Evolutionary conservation across 2,113 vertebrate genomes (phyloP).

Genomic region (Lonchura striata): DNA sequence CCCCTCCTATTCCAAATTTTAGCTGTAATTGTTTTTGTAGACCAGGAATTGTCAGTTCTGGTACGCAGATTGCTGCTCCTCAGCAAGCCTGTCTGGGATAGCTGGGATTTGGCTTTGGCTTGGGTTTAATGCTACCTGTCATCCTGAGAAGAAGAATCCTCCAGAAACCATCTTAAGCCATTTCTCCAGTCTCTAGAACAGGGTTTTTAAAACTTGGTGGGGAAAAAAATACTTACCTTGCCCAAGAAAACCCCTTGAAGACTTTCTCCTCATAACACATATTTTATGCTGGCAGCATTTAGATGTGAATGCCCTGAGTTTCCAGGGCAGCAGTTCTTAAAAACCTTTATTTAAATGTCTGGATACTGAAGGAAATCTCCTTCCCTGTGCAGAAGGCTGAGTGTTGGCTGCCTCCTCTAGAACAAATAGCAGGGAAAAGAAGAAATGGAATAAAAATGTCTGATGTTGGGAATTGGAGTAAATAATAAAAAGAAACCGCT

Average conservation of each 20-base stretch:
- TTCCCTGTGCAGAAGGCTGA: not conserved
- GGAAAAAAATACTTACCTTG: not conserved
- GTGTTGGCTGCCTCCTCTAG: not conserved
- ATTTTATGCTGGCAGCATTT: not conserved
- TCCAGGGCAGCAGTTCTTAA: not conserved
- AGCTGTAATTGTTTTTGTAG: not conserved
- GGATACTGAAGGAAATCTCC: not conserved
- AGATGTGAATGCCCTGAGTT: not conserved
- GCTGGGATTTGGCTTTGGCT: not conserved
- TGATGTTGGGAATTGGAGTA: not conserved
- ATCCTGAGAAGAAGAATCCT: not conserved
- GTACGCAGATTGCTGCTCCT: not conserved
- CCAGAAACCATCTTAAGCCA: not conserved
- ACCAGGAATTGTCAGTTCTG: not conserved
- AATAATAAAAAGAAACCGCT: not conserved
- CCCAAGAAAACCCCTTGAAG: not conserved
- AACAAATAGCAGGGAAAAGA: not conserved
- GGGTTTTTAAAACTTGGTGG: not conserved
- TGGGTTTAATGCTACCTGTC: not conserved
- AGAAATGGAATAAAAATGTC: not conserved
- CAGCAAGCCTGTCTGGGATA: rapidly evolving
- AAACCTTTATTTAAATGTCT: not conserved
- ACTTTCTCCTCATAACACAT: not conserved
- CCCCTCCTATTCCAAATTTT: not conserved
- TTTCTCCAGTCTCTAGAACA: not conserved